Conservation (phyloP, 2,888 invertebrate species). For the Pseudanteris insignis region DNA sequence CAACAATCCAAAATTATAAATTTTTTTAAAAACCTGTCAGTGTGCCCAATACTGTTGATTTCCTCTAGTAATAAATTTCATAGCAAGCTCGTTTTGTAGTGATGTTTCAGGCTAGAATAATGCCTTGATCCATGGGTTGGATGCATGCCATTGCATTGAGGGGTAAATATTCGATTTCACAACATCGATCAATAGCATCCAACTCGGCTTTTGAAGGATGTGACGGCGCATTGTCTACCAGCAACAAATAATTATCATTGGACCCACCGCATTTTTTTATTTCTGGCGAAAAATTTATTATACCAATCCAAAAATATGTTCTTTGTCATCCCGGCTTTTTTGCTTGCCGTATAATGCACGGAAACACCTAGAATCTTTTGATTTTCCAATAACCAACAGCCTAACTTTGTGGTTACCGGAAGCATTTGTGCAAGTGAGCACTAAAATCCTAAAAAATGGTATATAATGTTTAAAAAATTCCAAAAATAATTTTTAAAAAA, state of each 20-base stretch:
- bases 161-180: slow-evolving; percentile 5
- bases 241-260: slow-evolving; percentile 5
- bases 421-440: not conserved
- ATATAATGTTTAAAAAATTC: too few relatives aligned
- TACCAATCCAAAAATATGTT: slow-evolving; percentile 4
- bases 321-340: slow-evolving; percentile 5
- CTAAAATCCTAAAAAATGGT: not conserved
- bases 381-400: not conserved
- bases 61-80: slow-evolving; percentile 9
- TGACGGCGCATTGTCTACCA: slow-evolving; percentile 13
- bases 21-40: slow-evolving; percentile 3
- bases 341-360: slow-evolving; percentile 2
- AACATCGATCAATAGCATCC: slow-evolving; percentile 1
- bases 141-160: slow-evolving; percentile 5
- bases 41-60: not conserved
- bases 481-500: too few relatives aligned
- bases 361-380: not conserved
- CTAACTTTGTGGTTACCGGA: not conserved
- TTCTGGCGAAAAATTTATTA: slow-evolving; percentile 5
- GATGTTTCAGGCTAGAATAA: slow-evolving; percentile 5
- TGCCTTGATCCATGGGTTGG: slow-evolving; percentile 12
- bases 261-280: not conserved
- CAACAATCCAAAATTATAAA: slow-evolving; percentile 9
- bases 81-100: slow-evolving; percentile 2
- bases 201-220: slow-evolving; percentile 8